A percentile compares a stretch with the other conserved stretches of the same genome.
Conservation (phyloP, 1,140 invertebrate species). For the Phymorhynchus buccinoides region DNA sequence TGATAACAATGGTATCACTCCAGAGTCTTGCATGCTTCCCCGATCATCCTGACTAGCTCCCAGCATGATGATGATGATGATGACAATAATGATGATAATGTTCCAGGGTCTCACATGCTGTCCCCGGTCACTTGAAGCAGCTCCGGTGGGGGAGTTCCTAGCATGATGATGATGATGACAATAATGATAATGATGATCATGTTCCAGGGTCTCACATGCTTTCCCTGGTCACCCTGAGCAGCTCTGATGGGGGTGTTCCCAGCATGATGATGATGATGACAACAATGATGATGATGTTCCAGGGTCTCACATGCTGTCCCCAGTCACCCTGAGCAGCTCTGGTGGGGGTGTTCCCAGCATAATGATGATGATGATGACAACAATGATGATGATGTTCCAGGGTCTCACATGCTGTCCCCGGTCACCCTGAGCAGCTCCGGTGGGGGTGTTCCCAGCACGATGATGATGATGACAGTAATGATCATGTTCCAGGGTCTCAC, state of each 20-base stretch:
- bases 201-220: not conserved
- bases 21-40: too few relatives aligned
- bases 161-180: constrained; percentile 9
- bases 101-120: too few relatives aligned
- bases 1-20: too few relatives aligned
- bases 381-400: constrained; percentile 56
- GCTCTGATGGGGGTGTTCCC: constrained; percentile 34
- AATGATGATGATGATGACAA: constrained; percentile 68
- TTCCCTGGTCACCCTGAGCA: constrained; percentile 57
- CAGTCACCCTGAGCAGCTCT: constrained; percentile 54
- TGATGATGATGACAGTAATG: not conserved
- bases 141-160: too few relatives aligned
- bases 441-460: too few relatives aligned
- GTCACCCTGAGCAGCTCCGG: too few relatives aligned
- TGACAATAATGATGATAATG: not conserved
- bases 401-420: not conserved
- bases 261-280: constrained; percentile 25
- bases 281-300: constrained; percentile 22
- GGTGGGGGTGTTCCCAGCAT: constrained; percentile 36
- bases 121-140: constrained; percentile 49
- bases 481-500: not conserved
- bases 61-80: too few relatives aligned
- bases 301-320: constrained; percentile 65
- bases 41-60: not conserved
- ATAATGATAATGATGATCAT: not conserved